Evolutionary conservation across 2,888 invertebrate species (phyloP), one percentile per base, ranked within the genome.

Genomic region (Taphrorychus bicolor): DNA sequence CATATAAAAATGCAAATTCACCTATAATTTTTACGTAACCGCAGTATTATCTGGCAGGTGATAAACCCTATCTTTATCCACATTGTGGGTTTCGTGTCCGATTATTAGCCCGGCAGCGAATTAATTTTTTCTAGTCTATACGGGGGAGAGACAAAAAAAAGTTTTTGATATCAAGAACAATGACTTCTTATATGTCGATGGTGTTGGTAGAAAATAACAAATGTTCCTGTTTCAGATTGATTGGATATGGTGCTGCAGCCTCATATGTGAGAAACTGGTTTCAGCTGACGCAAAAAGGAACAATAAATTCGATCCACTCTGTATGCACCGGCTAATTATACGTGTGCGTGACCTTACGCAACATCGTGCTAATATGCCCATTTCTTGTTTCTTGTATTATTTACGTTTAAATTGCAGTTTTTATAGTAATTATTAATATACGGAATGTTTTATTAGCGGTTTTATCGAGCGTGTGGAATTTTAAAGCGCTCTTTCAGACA

Each of bases 291-390:
- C 7, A 32, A 32, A 32, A 32, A 32, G 32, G 11, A 32, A 32
- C 32, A 32, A 11, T 32, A 32, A n/a, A 16, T 45, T 45, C 14
- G 45, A 45, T 45, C 9, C 51, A 22, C 51, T 19, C 19, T 51
- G 51, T 51, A 51, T 21, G 17, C n/a, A n/a, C 5, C 19, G 21
- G 22, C 22, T 51, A 51, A 51, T 51, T 51, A 51, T 16, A 22
- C 21, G 22, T 52, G 23, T 60, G 63, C 65, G 65, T 59, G 65
- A 65, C 59, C 65, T 65, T 65, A 65, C 59, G 65, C 65, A 65
- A 65, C 65, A 54, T 45, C 24, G 32, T 32, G 59, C 32, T 59
- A 53, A 65, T 65, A 59, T 53, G 42, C 58, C 7, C 51, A 45
- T 23, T 52, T 59, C 59, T 59, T 59, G 53, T 59, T 45, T 59